Evolutionary conservation across 2,888 invertebrate species (phyloP).

Genomic region (Gastracanthus pulcherrimus): DNA sequence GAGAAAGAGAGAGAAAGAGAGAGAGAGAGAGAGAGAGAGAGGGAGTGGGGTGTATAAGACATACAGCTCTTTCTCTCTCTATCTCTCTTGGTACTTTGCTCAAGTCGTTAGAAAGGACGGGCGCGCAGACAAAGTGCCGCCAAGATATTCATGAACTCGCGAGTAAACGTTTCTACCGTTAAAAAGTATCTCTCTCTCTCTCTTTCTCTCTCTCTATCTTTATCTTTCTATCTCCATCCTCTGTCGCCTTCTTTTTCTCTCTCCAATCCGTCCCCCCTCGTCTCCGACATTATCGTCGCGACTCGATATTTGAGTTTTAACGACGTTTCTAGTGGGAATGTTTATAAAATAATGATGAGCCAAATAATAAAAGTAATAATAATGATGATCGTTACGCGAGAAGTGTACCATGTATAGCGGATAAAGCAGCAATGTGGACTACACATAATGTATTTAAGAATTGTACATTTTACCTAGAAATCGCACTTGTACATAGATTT

Average conservation of each 20-base stretch:
- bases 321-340: slow-evolving; percentile 22
- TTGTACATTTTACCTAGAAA: slow-evolving; percentile 19
- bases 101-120: slow-evolving; percentile 23
- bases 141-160: slow-evolving; percentile 25
- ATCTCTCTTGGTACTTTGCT: slow-evolving; percentile 13
- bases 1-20: neutral
- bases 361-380: too few species aligned
- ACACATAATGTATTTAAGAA: neutral
- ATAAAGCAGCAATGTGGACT: neutral
- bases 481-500: slow-evolving; percentile 51
- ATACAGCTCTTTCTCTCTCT: slow-evolving; percentile 10
- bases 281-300: too few species aligned
- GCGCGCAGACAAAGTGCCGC: slow-evolving; percentile 12
- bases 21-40: neutral
- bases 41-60: neutral
- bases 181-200: neutral
- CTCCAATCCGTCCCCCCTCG: too few species aligned
- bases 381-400: neutral
- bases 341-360: neutral
- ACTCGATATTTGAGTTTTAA: neutral
- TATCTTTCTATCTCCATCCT: neutral
- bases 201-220: neutral
- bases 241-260: neutral
- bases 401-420: slow-evolving; percentile 13
- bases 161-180: slow-evolving; percentile 11